A percentile compares a stretch with the other conserved stretches of the same genome.
Conservation (phyloP, 2,113 vertebrate species). For the Clarias macrocephalus region DNA sequence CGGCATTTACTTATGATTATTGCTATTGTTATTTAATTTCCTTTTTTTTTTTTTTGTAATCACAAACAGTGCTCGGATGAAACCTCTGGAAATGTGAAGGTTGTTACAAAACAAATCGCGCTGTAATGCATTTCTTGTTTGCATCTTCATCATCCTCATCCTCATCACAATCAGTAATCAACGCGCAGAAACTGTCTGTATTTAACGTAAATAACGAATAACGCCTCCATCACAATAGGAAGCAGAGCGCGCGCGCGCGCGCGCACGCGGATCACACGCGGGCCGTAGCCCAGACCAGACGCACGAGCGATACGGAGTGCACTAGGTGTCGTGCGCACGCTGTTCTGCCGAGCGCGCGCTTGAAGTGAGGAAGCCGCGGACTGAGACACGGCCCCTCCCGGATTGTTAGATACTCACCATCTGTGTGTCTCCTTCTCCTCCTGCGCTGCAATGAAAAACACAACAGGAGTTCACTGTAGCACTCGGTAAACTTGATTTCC, state of each 20-base stretch:
- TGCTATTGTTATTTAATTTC: background rate
- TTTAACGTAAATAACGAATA: slow-evolving; percentile 5
- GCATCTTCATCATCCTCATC: background rate
- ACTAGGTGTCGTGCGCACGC: background rate
- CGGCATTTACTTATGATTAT: background rate
- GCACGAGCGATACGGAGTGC: background rate
- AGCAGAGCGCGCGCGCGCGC: background rate
- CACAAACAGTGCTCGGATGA: background rate
- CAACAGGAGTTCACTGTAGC: slow-evolving; percentile 39
- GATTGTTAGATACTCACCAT: slow-evolving; percentile 69
- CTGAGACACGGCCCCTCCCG: background rate
- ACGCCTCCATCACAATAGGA: slow-evolving; percentile 52
- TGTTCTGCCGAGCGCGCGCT: background rate
- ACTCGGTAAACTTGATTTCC: background rate
- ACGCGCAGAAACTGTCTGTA: background rate
- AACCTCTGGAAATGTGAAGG: background rate
- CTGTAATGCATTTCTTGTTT: background rate
- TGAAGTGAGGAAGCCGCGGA: background rate
- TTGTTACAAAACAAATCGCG: background rate
- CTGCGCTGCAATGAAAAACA: background rate
- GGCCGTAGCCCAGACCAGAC: background rate
- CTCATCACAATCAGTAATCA: background rate
- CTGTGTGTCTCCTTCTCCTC: slow-evolving; percentile 55
- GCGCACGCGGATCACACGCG: too few species aligned
- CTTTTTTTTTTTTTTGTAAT: background rate